A percentile compares a stretch with the other conserved stretches of the same genome.
phyloP scores from a whole-genome alignment of 2,797 vertebrate species.

The Takifugu ocellatus region DNA sequence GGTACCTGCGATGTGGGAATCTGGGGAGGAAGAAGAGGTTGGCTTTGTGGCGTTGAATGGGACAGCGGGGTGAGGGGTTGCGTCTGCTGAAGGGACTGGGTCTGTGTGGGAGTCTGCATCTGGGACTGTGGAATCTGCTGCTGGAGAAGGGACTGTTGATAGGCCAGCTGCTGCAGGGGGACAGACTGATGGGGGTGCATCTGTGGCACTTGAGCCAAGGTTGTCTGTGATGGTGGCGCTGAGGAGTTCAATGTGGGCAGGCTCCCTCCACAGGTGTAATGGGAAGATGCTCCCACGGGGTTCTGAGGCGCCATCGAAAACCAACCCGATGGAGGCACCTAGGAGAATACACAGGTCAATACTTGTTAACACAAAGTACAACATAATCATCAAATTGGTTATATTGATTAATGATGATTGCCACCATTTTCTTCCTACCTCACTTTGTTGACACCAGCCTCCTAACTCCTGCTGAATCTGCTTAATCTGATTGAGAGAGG shows the following conservation, averaged over 20 bases:
- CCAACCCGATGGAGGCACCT: slow-evolving; percentile 69
- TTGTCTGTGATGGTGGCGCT: slow-evolving; percentile 54
- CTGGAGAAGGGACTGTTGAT: slow-evolving; percentile 60
- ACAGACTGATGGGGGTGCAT: slow-evolving; percentile 69
- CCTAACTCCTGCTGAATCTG: slow-evolving; percentile 87
- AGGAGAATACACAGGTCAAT: slow-evolving; percentile 30
- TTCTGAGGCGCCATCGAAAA: slow-evolving; percentile 67
- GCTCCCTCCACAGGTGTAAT: slow-evolving; percentile 60
- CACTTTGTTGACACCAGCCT: slow-evolving; percentile 79
- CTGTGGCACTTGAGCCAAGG: slow-evolving; percentile 56
- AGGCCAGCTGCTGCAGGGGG: slow-evolving; percentile 68
- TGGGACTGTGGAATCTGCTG: slow-evolving; percentile 62
- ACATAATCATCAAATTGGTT: slow-evolving; percentile 3
- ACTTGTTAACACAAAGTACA: neutral
- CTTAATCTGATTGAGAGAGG: slow-evolving; percentile 91
- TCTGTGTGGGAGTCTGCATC: slow-evolving; percentile 54
- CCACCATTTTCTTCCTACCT: slow-evolving; percentile 67
- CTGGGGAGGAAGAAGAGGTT: slow-evolving; percentile 66
- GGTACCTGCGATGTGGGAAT: slow-evolving; percentile 53
- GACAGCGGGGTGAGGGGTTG: slow-evolving; percentile 53
- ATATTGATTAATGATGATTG: neutral
- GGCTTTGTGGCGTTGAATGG: slow-evolving; percentile 55
- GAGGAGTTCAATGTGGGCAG: slow-evolving; percentile 54
- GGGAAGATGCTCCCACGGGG: slow-evolving; percentile 50
- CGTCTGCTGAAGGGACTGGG: slow-evolving; percentile 58